Evolutionary conservation across 2,113 vertebrate genomes (phyloP), one percentile per base, ranked within the genome.

Genomic region (Crotophaga sulcirostris): DNA sequence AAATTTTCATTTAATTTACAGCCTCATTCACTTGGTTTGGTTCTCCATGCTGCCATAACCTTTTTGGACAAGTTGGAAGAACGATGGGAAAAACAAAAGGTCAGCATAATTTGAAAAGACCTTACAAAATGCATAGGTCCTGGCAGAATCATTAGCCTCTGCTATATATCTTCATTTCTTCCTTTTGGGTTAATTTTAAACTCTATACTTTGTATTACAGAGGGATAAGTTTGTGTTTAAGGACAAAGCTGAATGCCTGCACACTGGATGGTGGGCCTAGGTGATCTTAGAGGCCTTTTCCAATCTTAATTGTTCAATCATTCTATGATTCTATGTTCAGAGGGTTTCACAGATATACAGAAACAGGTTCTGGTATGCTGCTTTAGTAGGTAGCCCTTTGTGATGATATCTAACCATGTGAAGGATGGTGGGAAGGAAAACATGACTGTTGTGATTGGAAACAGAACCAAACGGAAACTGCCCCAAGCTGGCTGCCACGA

Each of bases 351-450:
- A 6, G 6, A 2, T 1, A 29, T 29, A 26, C 23, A 51, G 25
- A 68, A 83, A 69, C 6, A 59, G 33, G 33, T 38, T 52, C 16
- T 42, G 34, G 51, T 51, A 11, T 1, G 47, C 8, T 38, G 40
- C 29, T 44, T 56, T 36, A 16, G 33, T 9, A 11, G 2, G 17
- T 15, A 66, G 18, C 10, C 31, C 8, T 36, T 38, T 52, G 36
- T 10, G 36, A 31, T 76, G 17, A 5, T 3, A 5, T 21, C 34
- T 10, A 28, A 45, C 38, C 1, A 1, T 0, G 3, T 1, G 18
- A 58, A 7, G 18, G 19, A 11, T 7, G 16, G 4, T 40, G 29
- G 68, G 19, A 45, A 51, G 45, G 36, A 45, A 54, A 38, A 52
- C 3, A 2, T 9, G 10, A 15, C 4, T 75, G 59, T 28, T 68